Base-by-base conservation (phyloP, 2,888 invertebrate species). In the Hecatera dysodea region DNA sequence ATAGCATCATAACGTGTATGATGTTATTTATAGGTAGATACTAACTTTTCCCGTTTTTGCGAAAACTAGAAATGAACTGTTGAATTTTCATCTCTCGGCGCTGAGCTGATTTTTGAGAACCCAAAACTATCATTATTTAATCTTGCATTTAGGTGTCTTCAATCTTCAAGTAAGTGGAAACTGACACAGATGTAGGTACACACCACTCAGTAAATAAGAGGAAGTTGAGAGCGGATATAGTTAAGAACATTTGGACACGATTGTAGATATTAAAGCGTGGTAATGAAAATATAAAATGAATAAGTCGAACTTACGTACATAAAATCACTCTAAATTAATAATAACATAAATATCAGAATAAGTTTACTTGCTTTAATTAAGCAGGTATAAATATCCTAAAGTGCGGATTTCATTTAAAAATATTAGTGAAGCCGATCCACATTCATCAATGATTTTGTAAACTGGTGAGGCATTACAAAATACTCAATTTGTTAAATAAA, bases 231-330 rank as follows among this genome's bases (percentile, higher is more conserved):
- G 17, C 24, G 11, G 15, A 15, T 7, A 33, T 24, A 33, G 24
- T 8, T 65, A 33, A n/a, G 15, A 17, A 19, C 44, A 39, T 22
- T 39, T 19, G 9, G 6, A 66, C 55, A 29, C 22, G 29, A 55
- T 68, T 55, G 27, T 68, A 55, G 19, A 46, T 24, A 22, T 19
- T 5, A 39, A 55, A 55, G 36, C 27, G 46, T 55, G 19, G 27
- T 62, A 48, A n/a, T 39, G 24, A 27, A 48, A 48, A 39, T 48
- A 27, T 19, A 44, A 19, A 48, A 17, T 29, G 4, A 22, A 22
- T 19, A 50, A 17, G 17, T 62, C 36, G 19, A 64, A 44, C 22
- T 59, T 44, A 59, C 19, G 29, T 12, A 33, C 59, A 44, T 42
- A 11, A 11, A 7, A 19, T 19, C 5, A 44, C 19, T 17, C 5